phyloP scores from a whole-genome alignment of 2,888 invertebrate genomes.

The Epinotia bilunana region DNA sequence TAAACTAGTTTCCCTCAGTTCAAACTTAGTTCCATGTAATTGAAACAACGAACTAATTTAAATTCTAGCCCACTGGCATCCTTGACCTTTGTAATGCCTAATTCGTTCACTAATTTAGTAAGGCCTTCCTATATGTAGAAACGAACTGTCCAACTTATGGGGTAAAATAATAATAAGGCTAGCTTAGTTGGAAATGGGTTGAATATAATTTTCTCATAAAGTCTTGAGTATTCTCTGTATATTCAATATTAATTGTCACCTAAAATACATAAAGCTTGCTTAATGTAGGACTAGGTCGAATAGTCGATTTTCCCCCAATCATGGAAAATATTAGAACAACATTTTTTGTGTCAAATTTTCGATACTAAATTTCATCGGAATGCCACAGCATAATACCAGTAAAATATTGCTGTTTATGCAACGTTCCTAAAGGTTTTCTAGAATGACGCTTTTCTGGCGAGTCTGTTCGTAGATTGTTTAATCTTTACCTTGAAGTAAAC shows the following conservation, averaged over 20 bases:
- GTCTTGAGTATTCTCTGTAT: too few species aligned
- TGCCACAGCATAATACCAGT: too few species aligned
- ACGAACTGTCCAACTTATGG: conserved; percentile 29
- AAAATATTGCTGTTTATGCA: too few species aligned
- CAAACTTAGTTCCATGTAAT: neutral
- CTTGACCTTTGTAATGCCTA: conserved; percentile 17
- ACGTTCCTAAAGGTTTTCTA: too few species aligned
- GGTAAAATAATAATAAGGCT: conserved; percentile 18
- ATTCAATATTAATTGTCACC: too few species aligned
- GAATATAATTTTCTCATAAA: neutral
- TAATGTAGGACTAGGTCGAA: too few species aligned
- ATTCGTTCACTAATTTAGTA: conserved; percentile 19
- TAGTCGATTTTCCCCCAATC: neutral
- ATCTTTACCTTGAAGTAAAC: too few species aligned
- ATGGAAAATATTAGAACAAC: neutral
- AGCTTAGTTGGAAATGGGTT: conserved; percentile 7
- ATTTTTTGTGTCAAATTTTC: too few species aligned
- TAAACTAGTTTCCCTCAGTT: neutral
- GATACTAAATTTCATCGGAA: too few species aligned
- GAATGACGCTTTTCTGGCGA: too few species aligned
- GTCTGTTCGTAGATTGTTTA: too few species aligned
- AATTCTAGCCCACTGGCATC: conserved; percentile 9
- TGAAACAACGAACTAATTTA: conserved; percentile 24
- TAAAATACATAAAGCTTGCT: too few species aligned
- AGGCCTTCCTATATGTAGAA: neutral